phyloP scores from a whole-genome alignment of 2,888 invertebrate genomes.

The Leuctra nigra region DNA sequence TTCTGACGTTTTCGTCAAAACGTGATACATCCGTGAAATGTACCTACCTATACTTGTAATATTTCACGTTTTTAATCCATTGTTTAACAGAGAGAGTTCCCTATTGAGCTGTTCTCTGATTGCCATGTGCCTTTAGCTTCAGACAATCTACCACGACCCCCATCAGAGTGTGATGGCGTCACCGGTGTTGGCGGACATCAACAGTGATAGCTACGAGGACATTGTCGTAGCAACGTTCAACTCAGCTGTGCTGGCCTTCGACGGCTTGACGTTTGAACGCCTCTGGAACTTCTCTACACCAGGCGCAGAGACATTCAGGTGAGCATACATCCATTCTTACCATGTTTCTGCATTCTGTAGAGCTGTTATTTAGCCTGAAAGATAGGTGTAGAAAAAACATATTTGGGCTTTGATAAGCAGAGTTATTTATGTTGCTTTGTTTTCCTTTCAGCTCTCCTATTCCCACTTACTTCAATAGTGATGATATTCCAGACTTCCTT shows the following conservation, averaged over 20 bases:
- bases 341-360: conserved; percentile 9
- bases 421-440: no score
- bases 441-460: conserved; percentile 55
- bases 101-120: no score
- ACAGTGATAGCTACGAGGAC: conserved; percentile 61
- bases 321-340: no score
- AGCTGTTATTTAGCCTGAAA: no score
- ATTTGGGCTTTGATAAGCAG: neutral
- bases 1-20: no score
- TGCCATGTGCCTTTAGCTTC: no score
- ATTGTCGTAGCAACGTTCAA: conserved; percentile 67
- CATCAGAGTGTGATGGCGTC: conserved; percentile 61
- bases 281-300: conserved; percentile 69
- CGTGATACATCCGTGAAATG: no score
- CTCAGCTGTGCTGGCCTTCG: conserved; percentile 61
- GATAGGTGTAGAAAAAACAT: no score
- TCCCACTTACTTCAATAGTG: conserved; percentile 71
- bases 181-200: conserved; percentile 62
- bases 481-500: conserved; percentile 69
- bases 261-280: conserved; percentile 57
- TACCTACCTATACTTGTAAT: no score
- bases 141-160: conserved; percentile 50
- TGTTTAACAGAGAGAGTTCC: no score
- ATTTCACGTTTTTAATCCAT: no score
- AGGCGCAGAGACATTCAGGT: conserved; percentile 58